phyloP scores from a whole-genome alignment of 2,797 vertebrate species.

The Coregonus suidteri region DNA sequence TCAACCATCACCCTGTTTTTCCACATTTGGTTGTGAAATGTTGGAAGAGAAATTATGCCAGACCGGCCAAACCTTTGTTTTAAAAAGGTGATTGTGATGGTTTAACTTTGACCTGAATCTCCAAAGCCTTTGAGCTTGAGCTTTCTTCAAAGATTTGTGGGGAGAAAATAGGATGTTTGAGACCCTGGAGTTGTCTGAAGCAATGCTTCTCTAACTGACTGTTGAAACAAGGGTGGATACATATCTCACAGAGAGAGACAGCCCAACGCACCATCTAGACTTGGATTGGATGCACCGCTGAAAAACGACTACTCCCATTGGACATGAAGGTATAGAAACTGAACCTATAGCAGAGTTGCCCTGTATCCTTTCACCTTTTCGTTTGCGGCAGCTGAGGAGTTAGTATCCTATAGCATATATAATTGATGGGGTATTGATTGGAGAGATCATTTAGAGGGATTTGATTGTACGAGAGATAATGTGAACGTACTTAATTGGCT shows the following conservation, averaged over 20 bases:
- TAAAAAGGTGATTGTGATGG: conserved; percentile 24
- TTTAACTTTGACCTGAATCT: background rate
- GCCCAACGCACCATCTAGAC: background rate
- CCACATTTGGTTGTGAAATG: background rate
- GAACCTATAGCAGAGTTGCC: background rate
- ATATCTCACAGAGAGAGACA: background rate
- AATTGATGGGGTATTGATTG: background rate
- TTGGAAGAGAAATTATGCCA: background rate
- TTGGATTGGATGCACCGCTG: background rate
- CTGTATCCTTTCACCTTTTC: background rate
- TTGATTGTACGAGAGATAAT: background rate
- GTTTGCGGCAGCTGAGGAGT: background rate
- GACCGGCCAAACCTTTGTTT: conserved; percentile 16
- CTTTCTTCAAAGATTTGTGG: background rate
- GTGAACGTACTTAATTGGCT: background rate
- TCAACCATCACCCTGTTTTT: background rate
- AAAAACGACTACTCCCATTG: background rate
- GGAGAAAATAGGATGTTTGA: background rate
- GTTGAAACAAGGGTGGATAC: background rate
- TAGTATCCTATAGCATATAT: background rate
- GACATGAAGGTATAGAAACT: background rate
- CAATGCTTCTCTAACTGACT: background rate
- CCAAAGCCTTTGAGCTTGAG: background rate
- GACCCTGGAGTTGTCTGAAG: background rate
- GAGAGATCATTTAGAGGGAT: background rate